Percentiles rank a stretch among this genome's conserved stretches.
phyloP scores from a whole-genome alignment of 2,888 invertebrate species.

The Clepsis dumicolana region DNA sequence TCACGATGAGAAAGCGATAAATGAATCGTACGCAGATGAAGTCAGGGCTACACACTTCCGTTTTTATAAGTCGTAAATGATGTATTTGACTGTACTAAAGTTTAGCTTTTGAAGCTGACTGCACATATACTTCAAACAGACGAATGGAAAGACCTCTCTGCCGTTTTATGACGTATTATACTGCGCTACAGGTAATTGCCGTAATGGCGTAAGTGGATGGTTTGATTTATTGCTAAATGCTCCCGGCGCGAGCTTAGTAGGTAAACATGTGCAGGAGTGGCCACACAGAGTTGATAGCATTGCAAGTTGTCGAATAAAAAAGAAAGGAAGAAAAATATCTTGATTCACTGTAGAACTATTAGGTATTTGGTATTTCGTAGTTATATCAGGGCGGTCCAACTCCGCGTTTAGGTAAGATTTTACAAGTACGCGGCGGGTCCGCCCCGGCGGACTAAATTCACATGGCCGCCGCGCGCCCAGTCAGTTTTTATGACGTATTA shows the following conservation, averaged over 20 bases:
- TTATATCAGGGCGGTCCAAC: too few relatives aligned
- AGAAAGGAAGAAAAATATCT: background rate
- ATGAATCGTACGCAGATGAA: too few relatives aligned
- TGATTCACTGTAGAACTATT: too few relatives aligned
- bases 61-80: too few relatives aligned
- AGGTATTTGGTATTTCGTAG: too few relatives aligned
- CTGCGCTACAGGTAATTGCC: slow-evolving; percentile 42
- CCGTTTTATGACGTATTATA: slow-evolving; percentile 33
- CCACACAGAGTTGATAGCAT: background rate
- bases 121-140: background rate
- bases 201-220: slow-evolving; percentile 46
- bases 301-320: background rate
- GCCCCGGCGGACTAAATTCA: too few relatives aligned
- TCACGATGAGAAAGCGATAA: too few relatives aligned
- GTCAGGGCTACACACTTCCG: too few relatives aligned
- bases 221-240: slow-evolving; percentile 41
- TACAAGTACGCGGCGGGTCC: too few relatives aligned
- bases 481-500: slow-evolving; percentile 38
- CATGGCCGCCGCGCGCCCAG: too few relatives aligned
- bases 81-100: background rate
- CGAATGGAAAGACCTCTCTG: slow-evolving; percentile 9
- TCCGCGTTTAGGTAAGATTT: too few relatives aligned
- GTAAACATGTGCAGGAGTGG: background rate
- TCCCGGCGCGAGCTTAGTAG: slow-evolving; percentile 12
- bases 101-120: background rate